phyloP scores from a whole-genome alignment of 2,113 vertebrate species.

The Gorilla gorilla region DNA sequence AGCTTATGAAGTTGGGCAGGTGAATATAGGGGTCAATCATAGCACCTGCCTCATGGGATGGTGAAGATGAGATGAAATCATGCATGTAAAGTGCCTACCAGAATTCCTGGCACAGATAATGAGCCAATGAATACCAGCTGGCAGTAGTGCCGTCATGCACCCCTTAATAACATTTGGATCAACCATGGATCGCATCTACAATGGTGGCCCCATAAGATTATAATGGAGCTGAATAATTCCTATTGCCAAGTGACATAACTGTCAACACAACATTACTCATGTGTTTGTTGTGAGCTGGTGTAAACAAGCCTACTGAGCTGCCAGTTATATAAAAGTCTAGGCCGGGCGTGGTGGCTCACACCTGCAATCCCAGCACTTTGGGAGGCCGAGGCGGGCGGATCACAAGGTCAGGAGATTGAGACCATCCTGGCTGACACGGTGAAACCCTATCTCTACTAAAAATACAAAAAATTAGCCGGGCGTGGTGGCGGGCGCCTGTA shows the following conservation, averaged over 20 bases:
- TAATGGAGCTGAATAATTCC: neutral
- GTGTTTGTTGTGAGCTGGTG: neutral
- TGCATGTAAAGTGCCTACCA: neutral
- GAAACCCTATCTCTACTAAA: too few species aligned
- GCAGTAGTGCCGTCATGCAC: neutral
- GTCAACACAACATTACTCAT: neutral
- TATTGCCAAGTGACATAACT: neutral
- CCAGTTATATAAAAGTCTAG: neutral
- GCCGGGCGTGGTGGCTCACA: too few species aligned
- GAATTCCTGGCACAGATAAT: neutral
- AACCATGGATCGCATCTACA: neutral
- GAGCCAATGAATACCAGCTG: too few species aligned
- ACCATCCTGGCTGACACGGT: too few species aligned
- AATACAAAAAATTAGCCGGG: too few species aligned
- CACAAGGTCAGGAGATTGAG: too few species aligned
- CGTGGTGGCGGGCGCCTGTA: accelerated
- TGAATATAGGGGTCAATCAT: neutral
- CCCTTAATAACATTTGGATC: neutral
- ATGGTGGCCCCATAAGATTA: too few species aligned
- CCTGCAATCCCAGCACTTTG: too few species aligned
- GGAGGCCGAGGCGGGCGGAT: too few species aligned
- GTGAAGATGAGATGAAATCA: neutral
- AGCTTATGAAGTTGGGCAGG: neutral
- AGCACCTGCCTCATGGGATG: neutral
- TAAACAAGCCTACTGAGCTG: neutral